Evolutionary conservation across 2,888 invertebrate genomes (phyloP), one percentile per base, ranked within the genome.

Genomic region (Cephalotes varians): DNA sequence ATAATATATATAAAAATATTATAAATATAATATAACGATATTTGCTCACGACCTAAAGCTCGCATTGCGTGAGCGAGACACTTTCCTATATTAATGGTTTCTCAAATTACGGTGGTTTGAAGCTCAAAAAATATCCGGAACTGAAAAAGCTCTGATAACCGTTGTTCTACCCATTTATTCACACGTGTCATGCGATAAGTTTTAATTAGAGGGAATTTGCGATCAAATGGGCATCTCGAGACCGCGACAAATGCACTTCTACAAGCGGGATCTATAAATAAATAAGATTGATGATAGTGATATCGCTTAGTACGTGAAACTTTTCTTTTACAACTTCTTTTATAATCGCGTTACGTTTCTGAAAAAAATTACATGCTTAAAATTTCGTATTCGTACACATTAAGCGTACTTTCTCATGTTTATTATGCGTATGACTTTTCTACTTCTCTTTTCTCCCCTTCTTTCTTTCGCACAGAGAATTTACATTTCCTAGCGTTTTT

Each of bases 21-120:
- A n/a, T n/a, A n/a, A n/a, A n/a, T n/a, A n/a, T n/a, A n/a, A n/a
- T n/a, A n/a, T n/a, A 49, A 4, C 49, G 49, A 71, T 76, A 56
- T 58, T 47, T 40, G 54, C 31, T 64, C 47, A 25, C 49, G 25
- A 54, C 10, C 10, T 74, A 74, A 60, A 62, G 51, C 44, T 51
- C 9, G 34, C 71, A 56, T n/a, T 67, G 51, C 67, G 60, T 60
- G 69, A 40, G 4, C 31, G 54, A 69, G 49, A 69, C 51, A 54
- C 40, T 67, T 56, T 40, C 4, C n/a, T 54, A 21, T 21, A 12
- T 31, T 54, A 56, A 31, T 7, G 31, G 18, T 44, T 56, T 21
- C n/a, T 40, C 21, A 51, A 67, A 21, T 0, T 18, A 37, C 28
- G 15, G 5, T 10, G 12, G 7, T 25, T 6, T 37, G 21, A 51